Base-by-base conservation (phyloP, 2,113 vertebrate species). In the Promerops cafer region DNA sequence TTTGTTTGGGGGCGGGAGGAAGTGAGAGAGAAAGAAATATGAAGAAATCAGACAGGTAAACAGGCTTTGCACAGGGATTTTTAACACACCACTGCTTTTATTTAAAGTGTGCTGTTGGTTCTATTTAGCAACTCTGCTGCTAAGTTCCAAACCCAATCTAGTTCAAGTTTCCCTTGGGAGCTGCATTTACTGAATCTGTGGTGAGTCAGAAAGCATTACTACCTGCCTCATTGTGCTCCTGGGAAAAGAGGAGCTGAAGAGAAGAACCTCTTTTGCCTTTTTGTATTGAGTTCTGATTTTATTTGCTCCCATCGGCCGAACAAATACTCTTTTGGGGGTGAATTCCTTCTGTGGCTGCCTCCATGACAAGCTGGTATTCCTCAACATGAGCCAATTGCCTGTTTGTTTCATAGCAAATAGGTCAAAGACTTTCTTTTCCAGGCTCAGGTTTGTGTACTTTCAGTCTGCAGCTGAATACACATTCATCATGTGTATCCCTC, bases 41-140 rank as follows among this genome's bases (percentile, higher is more conserved):
- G 13, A 82, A 91, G 59, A 83, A 92, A 81, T 70, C 35, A 17
- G 74, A 81, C 54, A 83, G 50, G 52, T 90, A 83, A 93, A 81
- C 21, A 75, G 69, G 27, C n/a, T 94, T 94, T 71, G 81, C 91
- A 52, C 15, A 27, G 60, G 65, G 35, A 49, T 92, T 89, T 89
- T 92, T 78, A 95, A 61, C 64, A 87, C 60, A 33, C 15, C 56
- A 24, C 52, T 82, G 61, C 77, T 92, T 93, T 94, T 92, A 80
- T 90, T 95, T 92, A 91, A 94, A 94, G 65, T 52, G 47, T 49
- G 53, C 33, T 40, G 83, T 39, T 95, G 66, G 54, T 92, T 80
- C 76, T 93, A 1, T 66, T 95, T 89, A 94, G 79, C 63, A 70
- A 54, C 60, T 83, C 59, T 95, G 35, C 68, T 94, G 88, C 86